A percentile compares a stretch with the other conserved stretches of the same genome.
Conservation (phyloP, 2,113 vertebrate genomes). For the Psittacula cyanocephala region DNA sequence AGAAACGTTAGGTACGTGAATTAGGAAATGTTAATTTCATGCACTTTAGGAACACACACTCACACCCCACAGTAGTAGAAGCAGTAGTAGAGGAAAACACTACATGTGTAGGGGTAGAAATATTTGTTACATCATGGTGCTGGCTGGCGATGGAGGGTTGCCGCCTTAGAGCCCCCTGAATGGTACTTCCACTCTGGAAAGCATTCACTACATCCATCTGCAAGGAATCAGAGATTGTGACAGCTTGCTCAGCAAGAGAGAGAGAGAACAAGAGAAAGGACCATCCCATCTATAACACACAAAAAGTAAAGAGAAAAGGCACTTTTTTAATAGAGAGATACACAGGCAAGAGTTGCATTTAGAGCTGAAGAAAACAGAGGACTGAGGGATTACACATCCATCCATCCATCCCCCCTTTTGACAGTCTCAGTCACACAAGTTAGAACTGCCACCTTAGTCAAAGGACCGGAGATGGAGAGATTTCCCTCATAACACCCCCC, state of each 20-base stretch:
- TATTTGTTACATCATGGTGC: slow-evolving; percentile 99
- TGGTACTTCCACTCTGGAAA: slow-evolving; percentile 99
- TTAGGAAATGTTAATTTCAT: slow-evolving; percentile 98
- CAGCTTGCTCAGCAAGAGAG: slow-evolving; percentile 93
- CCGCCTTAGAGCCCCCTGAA: slow-evolving; percentile 99
- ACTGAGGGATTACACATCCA: slow-evolving; percentile 61
- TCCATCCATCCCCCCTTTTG: slow-evolving; percentile 37
- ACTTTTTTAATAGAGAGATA: slow-evolving; percentile 77
- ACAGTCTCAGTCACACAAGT: slow-evolving; percentile 58
- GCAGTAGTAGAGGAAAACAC: slow-evolving; percentile 99
- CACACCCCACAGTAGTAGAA: slow-evolving; percentile 99
- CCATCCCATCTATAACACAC: slow-evolving; percentile 83
- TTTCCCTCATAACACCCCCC: slow-evolving; percentile 24
- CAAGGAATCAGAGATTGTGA: slow-evolving; percentile 99
- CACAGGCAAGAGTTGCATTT: slow-evolving; percentile 70
- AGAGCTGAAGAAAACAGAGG: slow-evolving; percentile 71
- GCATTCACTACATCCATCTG: slow-evolving; percentile 99
- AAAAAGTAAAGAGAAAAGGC: slow-evolving; percentile 81
- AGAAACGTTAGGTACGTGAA: slow-evolving; percentile 87
- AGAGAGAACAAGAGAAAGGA: slow-evolving; percentile 86
- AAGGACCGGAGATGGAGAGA: slow-evolving; percentile 41
- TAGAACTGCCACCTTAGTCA: slow-evolving; percentile 47
- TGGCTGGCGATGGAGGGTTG: slow-evolving; percentile 99
- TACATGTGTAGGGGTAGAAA: slow-evolving; percentile 99
- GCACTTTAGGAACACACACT: slow-evolving; percentile 99